phyloP scores from a whole-genome alignment of 2,797 vertebrate genomes.

The Hephaestus fuliginosus region DNA sequence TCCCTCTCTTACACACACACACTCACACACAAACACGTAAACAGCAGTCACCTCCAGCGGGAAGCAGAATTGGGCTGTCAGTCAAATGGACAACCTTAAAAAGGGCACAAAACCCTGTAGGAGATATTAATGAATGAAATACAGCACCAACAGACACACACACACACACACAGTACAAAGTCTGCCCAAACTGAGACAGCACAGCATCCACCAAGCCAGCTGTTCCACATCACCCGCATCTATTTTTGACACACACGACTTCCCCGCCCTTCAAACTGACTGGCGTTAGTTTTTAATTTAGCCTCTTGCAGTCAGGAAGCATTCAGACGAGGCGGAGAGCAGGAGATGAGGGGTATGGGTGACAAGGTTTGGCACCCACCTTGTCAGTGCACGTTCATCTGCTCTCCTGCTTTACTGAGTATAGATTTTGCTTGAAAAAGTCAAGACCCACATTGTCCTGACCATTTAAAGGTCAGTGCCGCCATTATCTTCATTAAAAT shows the following conservation, averaged over 20 bases:
- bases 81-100: slow-evolving; percentile 74
- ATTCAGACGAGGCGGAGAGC: slow-evolving; percentile 12
- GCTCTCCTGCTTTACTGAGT: slow-evolving; percentile 31
- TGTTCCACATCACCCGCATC: slow-evolving; percentile 54
- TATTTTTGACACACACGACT: slow-evolving; percentile 45
- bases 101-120: slow-evolving; percentile 70
- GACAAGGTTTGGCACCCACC: slow-evolving; percentile 37
- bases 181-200: slow-evolving; percentile 29
- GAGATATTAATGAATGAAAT: slow-evolving; percentile 73
- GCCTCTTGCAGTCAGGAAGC: slow-evolving; percentile 27
- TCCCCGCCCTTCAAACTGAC: slow-evolving; percentile 47
- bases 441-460: slow-evolving; percentile 6
- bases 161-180: slow-evolving; percentile 28
- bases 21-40: slow-evolving; percentile 30
- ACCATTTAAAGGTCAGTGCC: slow-evolving; percentile 21
- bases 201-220: slow-evolving; percentile 52
- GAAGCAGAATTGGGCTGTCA: slow-evolving; percentile 74
- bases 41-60: slow-evolving; percentile 72
- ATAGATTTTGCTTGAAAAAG: slow-evolving; percentile 24
- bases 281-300: slow-evolving; percentile 50
- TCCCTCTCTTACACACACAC: neutral
- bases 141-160: slow-evolving; percentile 14
- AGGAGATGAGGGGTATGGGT: slow-evolving; percentile 10
- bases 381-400: slow-evolving; percentile 42
- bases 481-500: slow-evolving; percentile 25